Base-by-base conservation (phyloP, 2,888 invertebrate genomes). In the Patella caerulea region DNA sequence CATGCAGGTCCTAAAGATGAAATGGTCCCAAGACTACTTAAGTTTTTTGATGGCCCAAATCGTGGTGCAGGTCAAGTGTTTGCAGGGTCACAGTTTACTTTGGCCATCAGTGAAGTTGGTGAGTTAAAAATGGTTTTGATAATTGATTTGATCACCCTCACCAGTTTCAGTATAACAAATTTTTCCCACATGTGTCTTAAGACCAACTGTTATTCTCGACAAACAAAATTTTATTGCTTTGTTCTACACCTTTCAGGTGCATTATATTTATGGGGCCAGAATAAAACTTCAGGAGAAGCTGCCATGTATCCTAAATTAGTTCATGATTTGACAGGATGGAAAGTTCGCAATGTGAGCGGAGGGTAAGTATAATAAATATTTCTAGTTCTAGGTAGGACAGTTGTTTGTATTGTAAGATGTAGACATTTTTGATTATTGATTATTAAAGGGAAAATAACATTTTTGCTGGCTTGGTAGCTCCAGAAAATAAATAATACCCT, bases 231-330 rank as follows among this genome's bases (percentile, higher is more conserved):
- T 24, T 29, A 70, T 45, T 52, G 34, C 12, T 15, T 19, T 5
- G 65, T 73, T 11, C 45, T 71, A 14, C 19, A 11, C 56, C 54
- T 79, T 76, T 12, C 78, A 88, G 94, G 95, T 69, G 94, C 94
- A 3, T 92, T 95, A 74, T 96, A 94, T 92, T 92, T 98, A 91
- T 98, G 97, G 92, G 98, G 98, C 0, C 97, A 97, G 90, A 96
- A 96, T 0, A 98, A 97, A 90, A 95, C 96, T 78, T 96, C 96
- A 0, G 98, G 97, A 0, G 98, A 98, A 91, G 98, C 98, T 3
- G 97, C 97, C 87, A 98, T 98, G 98, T 98, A 98, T 90, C 98
- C 98, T 0, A 98, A 98, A 90, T 96, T 97, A 0, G 95, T 98
- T 3, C 97, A 96, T 86, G 98, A 98, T 92, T 93, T 98, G n/a